Evolutionary conservation across 2,888 invertebrate genomes (phyloP).

Genomic region (Rhamnusium bicolor): DNA sequence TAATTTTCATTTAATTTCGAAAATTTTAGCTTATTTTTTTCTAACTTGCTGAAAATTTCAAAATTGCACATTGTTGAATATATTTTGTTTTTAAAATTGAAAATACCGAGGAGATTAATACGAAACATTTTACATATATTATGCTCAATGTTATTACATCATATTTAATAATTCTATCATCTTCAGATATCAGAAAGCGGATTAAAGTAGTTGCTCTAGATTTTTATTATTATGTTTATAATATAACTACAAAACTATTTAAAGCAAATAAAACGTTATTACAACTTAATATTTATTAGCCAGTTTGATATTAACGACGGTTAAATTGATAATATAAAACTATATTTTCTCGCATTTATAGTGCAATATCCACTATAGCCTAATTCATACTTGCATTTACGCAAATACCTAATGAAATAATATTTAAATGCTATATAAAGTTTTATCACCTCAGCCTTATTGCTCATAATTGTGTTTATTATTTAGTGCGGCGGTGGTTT

Average conservation of each 20-base stretch:
- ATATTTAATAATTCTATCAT: not conserved
- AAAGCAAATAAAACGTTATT: not conserved
- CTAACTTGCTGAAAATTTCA: too few relatives aligned
- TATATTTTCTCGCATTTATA: slow-evolving; percentile 12
- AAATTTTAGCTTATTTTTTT: too few relatives aligned
- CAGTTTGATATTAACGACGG: not conserved
- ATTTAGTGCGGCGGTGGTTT: not conserved
- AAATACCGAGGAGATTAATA: too few relatives aligned
- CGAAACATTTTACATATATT: too few relatives aligned
- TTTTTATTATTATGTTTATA: not conserved
- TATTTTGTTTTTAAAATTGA: too few relatives aligned
- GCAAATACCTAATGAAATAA: not conserved
- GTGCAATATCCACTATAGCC: not conserved
- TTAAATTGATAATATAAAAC: slow-evolving; percentile 20
- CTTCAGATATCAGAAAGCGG: not conserved
- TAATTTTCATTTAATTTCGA: not conserved
- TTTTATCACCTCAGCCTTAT: slow-evolving; percentile 1
- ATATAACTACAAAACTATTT: not conserved
- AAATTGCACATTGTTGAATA: too few relatives aligned
- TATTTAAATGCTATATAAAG: slow-evolving; percentile 12
- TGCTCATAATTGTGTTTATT: not conserved
- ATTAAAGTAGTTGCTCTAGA: not conserved
- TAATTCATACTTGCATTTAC: not conserved
- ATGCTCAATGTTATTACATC: too few relatives aligned
- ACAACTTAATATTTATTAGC: not conserved